Evolutionary conservation across 2,113 vertebrate species (phyloP).

Genomic region (Nettapus auritus): DNA sequence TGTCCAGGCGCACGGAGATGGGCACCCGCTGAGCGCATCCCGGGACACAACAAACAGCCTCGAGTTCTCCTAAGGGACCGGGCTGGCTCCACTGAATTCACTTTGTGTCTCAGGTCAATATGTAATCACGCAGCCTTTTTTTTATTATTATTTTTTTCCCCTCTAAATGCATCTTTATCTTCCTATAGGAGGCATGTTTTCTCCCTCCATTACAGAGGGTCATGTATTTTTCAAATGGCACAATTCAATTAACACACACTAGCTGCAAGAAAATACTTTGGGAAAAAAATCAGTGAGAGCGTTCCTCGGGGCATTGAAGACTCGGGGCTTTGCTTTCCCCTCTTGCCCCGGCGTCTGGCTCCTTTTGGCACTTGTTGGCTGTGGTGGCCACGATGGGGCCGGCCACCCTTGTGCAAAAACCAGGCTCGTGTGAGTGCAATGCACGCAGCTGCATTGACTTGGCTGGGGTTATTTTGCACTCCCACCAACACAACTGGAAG

Average conservation of each 20-base stretch:
- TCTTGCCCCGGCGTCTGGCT: rapidly evolving
- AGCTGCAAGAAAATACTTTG: neutral
- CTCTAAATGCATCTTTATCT: constrained; percentile 8
- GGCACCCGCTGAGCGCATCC: constrained; percentile 25
- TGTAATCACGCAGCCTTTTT: neutral
- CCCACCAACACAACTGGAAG: neutral
- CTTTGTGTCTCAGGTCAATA: constrained; percentile 61
- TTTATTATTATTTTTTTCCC: neutral
- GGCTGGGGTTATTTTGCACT: neutral
- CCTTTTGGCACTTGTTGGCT: neutral
- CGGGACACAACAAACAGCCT: constrained; percentile 19
- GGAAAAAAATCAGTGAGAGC: neutral
- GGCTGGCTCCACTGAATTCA: constrained; percentile 41
- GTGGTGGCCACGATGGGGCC: neutral
- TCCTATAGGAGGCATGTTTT: neutral
- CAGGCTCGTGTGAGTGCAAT: neutral
- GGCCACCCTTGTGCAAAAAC: neutral
- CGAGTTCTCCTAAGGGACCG: constrained; percentile 43
- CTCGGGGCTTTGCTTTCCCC: neutral
- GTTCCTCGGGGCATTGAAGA: neutral
- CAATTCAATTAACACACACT: neutral
- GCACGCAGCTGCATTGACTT: neutral
- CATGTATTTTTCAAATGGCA: constrained; percentile 11
- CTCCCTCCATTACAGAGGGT: constrained; percentile 4
- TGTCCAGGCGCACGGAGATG: no score